Base-by-base conservation (phyloP, 2,797 vertebrate genomes). In the Eremophila alpestris region DNA sequence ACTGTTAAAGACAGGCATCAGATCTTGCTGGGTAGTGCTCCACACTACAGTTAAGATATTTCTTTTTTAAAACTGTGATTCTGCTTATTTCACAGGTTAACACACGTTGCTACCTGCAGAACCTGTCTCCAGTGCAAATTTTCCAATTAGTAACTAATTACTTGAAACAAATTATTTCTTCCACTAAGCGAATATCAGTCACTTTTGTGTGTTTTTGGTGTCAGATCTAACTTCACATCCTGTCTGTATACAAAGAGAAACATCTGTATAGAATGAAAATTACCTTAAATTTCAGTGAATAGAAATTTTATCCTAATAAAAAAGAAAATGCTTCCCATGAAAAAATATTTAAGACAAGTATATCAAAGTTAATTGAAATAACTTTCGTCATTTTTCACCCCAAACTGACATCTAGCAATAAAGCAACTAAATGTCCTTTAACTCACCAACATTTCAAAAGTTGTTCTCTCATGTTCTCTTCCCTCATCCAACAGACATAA, bases 321-420 rank as follows among this genome's bases (percentile, higher is more conserved):
- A 76, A 94, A 75, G 27, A 11, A 95, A 91, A 95, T 36, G 41
- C 13, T 79, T 94, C 79, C 55, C 49, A 86, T 70, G 63, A 93
- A 91, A 83, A 83, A 93, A 46, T 46, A 82, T 86, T 94, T 94
- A 92, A 93, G 89, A 96, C 68, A 89, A 87, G 90, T 40, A 18
- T 46, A 63, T 55, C 7, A 2, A 74, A 85, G 54, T 89, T 76
- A 81, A 70, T 24, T 75, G 8, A 77, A 82, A 71, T 78, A 87
- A 87, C 83, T 78, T 89, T 18, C 9, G 49, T 71, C 38, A 26
- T 48, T 77, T 81, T 89, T 62, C 56, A 77, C 20, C 62, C 74
- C 58, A 34, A 84, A 87, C 17, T 95, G 93, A 76, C 74, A 89
- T 64, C 63, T n/a, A 86, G 63, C 55, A 87, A 45, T 27, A 56